Evolutionary conservation across 2,113 vertebrate species (phyloP), one percentile per base, ranked within the genome.

Genomic region (Tragulus kanchil): DNA sequence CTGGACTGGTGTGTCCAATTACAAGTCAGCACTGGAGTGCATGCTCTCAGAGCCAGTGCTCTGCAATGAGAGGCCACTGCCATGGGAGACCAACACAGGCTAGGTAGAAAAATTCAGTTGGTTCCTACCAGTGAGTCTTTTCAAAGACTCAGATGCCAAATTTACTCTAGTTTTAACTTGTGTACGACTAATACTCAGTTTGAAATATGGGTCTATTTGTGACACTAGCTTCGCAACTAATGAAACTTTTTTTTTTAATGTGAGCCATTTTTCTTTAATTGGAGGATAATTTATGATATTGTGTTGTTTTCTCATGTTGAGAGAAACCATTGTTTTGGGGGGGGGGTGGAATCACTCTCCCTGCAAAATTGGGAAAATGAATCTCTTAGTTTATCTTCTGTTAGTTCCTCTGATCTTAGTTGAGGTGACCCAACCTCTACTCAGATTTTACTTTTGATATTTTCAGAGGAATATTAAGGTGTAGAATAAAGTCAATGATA

Each of bases 131-230:
- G 3, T 23, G 52, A 95, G 42, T 90, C 54, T 89, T 92, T 82
- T 23, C 58, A 90, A 25, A 91, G 45, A 31, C 31, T 62, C 9
- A 59, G 56, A 89, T 77, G 52, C 19, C 61, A 85, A 85, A 0
- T 50, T 78, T 95, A 69, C 26, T 26, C 31, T 89, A 13, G 25
- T 48, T 94, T 90, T 93, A 90, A 90, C 59, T 54, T 91, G 31
- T 23, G 64, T 11, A 36, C 67, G 26, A 83, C 82, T 21, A 81
- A 15, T 50, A 28, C 5, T 87, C 82, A 87, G 69, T 86, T 42
- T 54, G 59, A 93, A 89, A 69, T 54, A 56, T 7, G 19, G 59
- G 25, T 89, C 26, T 91, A 26, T 62, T 69, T 94, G 65, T 95
- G 69, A 95, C 13, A n/a, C 19, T 78, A n/a, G 67, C n/a, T 73